Conservation (phyloP, 2,888 invertebrate genomes). For the Gryllus longicercus region DNA sequence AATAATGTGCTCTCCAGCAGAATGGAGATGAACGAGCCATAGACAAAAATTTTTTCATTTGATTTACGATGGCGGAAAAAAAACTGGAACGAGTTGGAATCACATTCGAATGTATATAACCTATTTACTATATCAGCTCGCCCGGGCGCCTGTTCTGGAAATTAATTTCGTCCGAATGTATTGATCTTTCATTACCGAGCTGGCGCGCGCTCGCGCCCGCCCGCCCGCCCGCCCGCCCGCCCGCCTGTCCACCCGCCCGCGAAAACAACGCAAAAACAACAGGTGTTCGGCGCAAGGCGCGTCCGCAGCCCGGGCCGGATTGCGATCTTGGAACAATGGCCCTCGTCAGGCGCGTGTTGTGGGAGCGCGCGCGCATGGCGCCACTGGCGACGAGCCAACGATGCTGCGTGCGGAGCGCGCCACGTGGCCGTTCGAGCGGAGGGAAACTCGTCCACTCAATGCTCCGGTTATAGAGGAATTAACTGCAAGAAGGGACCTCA, state of each 20-base stretch:
- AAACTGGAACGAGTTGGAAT: conserved; percentile 8
- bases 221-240: not conserved
- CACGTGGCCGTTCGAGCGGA: too few species aligned
- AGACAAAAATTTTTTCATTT: conserved; percentile 11
- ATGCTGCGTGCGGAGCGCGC: too few species aligned
- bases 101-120: conserved; percentile 17
- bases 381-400: too few species aligned
- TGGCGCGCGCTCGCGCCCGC: not conserved
- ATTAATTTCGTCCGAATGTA: conserved; percentile 9
- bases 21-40: conserved; percentile 17
- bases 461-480: too few species aligned
- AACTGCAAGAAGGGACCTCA: too few species aligned
- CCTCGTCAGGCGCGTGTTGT: too few species aligned
- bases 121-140: conserved; percentile 17
- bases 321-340: conserved; percentile 11
- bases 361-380: too few species aligned
- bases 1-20: conserved; percentile 20
- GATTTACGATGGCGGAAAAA: conserved; percentile 11
- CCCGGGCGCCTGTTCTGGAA: conserved; percentile 5
- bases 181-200: conserved; percentile 10
- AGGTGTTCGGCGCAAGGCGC: not conserved
- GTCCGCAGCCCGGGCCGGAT: not conserved
- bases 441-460: too few species aligned
- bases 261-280: conserved; percentile 17
- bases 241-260: not conserved